Conservation (phyloP, 2,113 vertebrate genomes). For the Callipepla californica region DNA sequence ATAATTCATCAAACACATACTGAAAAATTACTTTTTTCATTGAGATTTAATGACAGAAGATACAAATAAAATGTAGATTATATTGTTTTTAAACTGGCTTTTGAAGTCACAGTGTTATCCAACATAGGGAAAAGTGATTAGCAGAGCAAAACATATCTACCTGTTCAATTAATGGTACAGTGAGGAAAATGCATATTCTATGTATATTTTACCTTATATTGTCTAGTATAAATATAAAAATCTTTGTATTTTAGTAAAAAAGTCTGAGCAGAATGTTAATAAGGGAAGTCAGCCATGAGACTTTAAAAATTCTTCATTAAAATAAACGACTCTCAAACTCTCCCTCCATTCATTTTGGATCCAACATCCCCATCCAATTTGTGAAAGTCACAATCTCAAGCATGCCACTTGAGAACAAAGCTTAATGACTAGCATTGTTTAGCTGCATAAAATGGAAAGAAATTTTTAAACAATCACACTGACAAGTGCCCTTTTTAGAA, state of each 20-base stretch:
- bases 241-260: neutral
- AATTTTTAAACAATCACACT: neutral
- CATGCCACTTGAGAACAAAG: neutral
- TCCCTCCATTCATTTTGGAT: neutral
- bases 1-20: neutral
- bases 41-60: neutral
- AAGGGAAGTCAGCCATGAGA: neutral
- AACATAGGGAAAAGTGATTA: neutral
- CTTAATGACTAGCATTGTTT: neutral
- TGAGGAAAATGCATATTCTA: neutral
- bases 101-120: neutral
- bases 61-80: neutral
- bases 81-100: neutral
- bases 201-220: neutral
- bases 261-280: neutral
- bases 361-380: neutral
- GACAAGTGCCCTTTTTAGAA: neutral
- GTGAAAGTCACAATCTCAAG: conserved; percentile 5
- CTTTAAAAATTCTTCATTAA: conserved; percentile 23
- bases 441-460: neutral
- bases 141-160: neutral
- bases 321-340: neutral
- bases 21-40: neutral
- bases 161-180: neutral
- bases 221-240: neutral